Evolutionary conservation across 2,888 invertebrate genomes (phyloP).

Genomic region (Cryptosula pallasiana): DNA sequence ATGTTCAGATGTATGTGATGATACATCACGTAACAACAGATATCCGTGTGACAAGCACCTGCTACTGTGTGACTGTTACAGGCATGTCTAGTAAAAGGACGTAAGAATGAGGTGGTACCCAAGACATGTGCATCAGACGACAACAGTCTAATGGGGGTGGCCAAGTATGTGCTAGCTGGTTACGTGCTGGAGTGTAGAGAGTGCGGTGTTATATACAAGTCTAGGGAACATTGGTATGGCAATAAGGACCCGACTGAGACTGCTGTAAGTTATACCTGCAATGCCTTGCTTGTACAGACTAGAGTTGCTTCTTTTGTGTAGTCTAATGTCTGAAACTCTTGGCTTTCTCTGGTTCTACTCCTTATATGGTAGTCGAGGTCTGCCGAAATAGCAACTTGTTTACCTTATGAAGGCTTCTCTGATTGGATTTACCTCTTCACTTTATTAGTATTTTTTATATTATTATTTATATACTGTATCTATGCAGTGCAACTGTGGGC

Average conservation of each 20-base stretch:
- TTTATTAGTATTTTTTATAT: too few species aligned
- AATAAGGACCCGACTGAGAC: slow-evolving; percentile 68
- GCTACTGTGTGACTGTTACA: slow-evolving; percentile 27
- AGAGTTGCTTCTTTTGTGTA: too few species aligned
- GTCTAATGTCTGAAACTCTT: too few species aligned
- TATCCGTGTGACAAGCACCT: not conserved
- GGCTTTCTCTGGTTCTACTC: too few species aligned
- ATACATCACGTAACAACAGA: too few species aligned
- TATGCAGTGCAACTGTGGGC: too few species aligned
- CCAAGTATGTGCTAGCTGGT: slow-evolving; percentile 73
- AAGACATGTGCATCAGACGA: slow-evolving; percentile 55
- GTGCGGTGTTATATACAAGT: slow-evolving; percentile 69
- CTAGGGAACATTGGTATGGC: slow-evolving; percentile 75
- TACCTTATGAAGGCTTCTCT: too few species aligned
- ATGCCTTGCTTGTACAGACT: not conserved
- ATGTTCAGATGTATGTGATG: too few species aligned
- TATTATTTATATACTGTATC: too few species aligned
- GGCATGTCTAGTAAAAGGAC: slow-evolving; percentile 62
- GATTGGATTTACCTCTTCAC: too few species aligned
- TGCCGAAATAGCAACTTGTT: too few species aligned
- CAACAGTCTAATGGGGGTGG: slow-evolving; percentile 65
- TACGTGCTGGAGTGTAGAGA: slow-evolving; percentile 69
- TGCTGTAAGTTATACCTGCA: slow-evolving; percentile 58
- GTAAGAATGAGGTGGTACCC: slow-evolving; percentile 61
- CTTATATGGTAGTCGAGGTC: too few species aligned